phyloP scores from a whole-genome alignment of 2,113 vertebrate species.

The Piaya cayana region DNA sequence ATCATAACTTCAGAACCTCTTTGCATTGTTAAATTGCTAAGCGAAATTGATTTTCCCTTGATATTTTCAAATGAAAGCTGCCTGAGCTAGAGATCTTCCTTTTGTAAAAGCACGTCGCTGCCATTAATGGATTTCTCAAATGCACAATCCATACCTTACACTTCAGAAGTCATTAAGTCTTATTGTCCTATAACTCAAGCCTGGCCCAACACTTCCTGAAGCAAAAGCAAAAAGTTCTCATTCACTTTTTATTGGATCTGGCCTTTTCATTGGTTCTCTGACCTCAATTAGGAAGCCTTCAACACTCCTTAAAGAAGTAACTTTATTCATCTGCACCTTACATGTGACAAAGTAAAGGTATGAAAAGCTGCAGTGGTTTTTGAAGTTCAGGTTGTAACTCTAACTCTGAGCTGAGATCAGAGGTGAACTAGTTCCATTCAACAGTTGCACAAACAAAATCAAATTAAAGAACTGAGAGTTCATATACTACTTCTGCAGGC shows the following conservation, averaged over 20 bases:
- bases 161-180: neutral
- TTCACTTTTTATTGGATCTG: neutral
- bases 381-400: neutral
- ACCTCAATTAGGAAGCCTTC: neutral
- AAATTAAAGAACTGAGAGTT: neutral
- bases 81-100: neutral
- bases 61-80: constrained; percentile 26
- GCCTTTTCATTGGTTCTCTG: neutral
- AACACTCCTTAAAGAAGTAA: neutral
- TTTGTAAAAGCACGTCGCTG: neutral
- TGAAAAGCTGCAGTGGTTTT: neutral
- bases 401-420: neutral
- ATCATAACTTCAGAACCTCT: neutral
- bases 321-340: neutral
- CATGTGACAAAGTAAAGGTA: neutral
- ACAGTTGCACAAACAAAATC: neutral
- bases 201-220: neutral
- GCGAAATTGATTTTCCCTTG: neutral
- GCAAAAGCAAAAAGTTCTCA: neutral
- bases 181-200: neutral
- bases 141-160: neutral
- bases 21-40: constrained; percentile 4
- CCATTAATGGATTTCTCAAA: neutral
- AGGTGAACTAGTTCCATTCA: neutral
- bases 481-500: neutral